Percentiles rank a stretch among this genome's conserved stretches.
phyloP scores from a whole-genome alignment of 2,888 invertebrate genomes.

The Thysanoteuthis rhombus region DNA sequence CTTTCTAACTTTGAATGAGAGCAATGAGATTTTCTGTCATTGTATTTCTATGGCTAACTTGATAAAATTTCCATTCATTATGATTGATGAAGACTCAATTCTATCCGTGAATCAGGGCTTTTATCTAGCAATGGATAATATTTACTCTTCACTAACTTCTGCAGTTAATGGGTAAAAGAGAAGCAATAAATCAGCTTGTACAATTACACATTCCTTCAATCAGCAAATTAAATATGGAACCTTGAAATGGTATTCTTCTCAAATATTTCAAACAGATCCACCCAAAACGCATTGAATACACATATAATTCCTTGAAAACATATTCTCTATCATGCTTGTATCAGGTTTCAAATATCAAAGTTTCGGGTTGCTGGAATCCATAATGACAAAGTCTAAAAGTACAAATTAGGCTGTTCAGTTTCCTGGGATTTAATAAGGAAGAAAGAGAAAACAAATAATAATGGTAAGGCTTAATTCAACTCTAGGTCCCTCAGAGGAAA shows the following conservation, averaged over 20 bases:
- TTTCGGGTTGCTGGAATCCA: background rate
- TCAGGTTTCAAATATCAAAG: background rate
- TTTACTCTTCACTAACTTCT: too few relatives aligned
- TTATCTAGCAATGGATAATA: too few relatives aligned
- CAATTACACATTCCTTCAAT: background rate
- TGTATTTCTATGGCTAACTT: too few relatives aligned
- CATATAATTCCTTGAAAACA: background rate
- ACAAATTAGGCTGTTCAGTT: background rate
- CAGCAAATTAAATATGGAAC: background rate
- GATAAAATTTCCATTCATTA: too few relatives aligned
- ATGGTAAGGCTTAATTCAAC: background rate
- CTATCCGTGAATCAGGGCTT: too few relatives aligned
- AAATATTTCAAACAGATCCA: background rate
- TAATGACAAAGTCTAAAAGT: background rate
- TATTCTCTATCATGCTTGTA: background rate
- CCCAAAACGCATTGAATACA: background rate
- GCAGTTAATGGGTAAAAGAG: background rate
- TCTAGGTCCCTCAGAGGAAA: background rate
- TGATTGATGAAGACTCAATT: too few relatives aligned
- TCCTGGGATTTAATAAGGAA: background rate
- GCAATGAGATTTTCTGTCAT: too few relatives aligned
- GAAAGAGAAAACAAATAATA: background rate
- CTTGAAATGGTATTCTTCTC: background rate
- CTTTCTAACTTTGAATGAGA: background rate
- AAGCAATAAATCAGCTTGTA: background rate